These are phyloP conservation scores for Luffia ferchaultella DNA, from an alignment of 2,888 invertebrate species.

Conservation along the genomic window DNA sequence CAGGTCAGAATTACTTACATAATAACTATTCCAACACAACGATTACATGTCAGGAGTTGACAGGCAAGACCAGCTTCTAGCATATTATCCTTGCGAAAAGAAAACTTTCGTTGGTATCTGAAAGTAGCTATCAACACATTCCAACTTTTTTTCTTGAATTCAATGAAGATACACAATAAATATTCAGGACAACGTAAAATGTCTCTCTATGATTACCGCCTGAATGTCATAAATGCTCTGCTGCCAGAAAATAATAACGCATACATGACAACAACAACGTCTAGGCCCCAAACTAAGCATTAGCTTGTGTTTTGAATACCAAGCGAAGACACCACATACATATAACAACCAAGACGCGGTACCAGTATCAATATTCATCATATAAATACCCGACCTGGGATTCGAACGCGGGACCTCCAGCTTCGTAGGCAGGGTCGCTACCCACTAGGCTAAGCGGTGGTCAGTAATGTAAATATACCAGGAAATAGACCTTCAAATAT, in stretches of 20 bases:
- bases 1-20: no score
- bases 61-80: slow-evolving; percentile 18
- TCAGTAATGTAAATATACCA: no score
- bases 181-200: not conserved
- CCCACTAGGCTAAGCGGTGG: no score
- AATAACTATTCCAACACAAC: slow-evolving; percentile 13
- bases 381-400: no score
- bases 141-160: slow-evolving; percentile 1
- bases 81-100: slow-evolving; percentile 17
- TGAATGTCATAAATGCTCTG: not conserved
- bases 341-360: no score
- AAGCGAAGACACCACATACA: no score
- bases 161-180: slow-evolving; percentile 1
- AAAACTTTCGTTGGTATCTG: slow-evolving; percentile 10
- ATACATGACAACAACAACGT: no score
- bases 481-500: not conserved
- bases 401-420: no score
- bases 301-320: no score
- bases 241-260: not conserved
- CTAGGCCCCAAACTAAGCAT: no score
- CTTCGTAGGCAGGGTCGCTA: no score
- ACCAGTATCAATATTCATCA: no score
- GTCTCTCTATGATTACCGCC: not conserved
- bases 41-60: slow-evolving; percentile 17
- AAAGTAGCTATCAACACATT: slow-evolving; percentile 1